Percentiles rank a stretch among this genome's conserved stretches.
These are phyloP conservation scores for Melinopterus prodromus DNA, from an alignment of 2,888 invertebrate genomes.

Conservation along the genomic window DNA sequence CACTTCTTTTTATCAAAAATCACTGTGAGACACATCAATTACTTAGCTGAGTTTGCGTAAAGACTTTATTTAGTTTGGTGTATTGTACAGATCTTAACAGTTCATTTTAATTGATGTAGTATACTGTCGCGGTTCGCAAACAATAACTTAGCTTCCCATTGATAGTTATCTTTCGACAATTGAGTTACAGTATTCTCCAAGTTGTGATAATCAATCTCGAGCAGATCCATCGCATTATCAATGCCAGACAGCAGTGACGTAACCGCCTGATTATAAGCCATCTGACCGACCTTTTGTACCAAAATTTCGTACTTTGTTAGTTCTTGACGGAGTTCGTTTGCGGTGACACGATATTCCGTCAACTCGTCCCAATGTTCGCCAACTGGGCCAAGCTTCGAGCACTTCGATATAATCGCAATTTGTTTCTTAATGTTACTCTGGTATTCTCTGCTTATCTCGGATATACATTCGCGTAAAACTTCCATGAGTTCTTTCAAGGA, in stretches of 20 bases:
- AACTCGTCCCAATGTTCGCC: constrained; percentile 55
- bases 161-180: constrained; percentile 52
- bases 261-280: constrained; percentile 50
- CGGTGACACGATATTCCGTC: constrained; percentile 51
- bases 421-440: constrained; percentile 54
- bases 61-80: neutral
- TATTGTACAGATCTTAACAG: constrained; percentile 5
- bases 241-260: constrained; percentile 40
- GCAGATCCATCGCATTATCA: constrained; percentile 38
- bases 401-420: constrained; percentile 53
- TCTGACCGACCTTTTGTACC: constrained; percentile 53
- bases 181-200: constrained; percentile 48
- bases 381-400: constrained; percentile 49
- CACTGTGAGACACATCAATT: constrained; percentile 12
- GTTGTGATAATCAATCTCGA: constrained; percentile 44
- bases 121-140: constrained; percentile 51
- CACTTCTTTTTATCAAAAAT: constrained; percentile 1
- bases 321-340: constrained; percentile 52
- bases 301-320: constrained; percentile 52
- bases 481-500: constrained; percentile 53
- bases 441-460: constrained; percentile 54
- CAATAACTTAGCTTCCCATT: constrained; percentile 52
- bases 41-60: constrained; percentile 26
- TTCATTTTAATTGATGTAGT: constrained; percentile 41
- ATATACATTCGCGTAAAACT: constrained; percentile 51